Evolutionary conservation across 2,888 invertebrate species (phyloP).

Genomic region (Keiferia lycopersicella): DNA sequence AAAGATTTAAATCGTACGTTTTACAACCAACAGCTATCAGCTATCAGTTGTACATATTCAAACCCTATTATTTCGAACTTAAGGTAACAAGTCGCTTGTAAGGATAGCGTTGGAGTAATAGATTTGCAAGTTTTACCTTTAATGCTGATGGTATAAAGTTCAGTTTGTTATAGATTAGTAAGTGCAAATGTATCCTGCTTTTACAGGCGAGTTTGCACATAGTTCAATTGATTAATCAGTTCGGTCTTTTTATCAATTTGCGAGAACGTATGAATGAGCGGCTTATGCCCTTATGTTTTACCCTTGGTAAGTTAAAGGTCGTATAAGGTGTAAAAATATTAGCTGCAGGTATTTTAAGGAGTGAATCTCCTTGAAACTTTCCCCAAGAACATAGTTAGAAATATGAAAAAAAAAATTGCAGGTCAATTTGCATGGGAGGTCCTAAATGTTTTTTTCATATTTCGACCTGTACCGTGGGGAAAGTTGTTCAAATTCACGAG

Average conservation of each 20-base stretch:
- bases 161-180: constrained; percentile 39
- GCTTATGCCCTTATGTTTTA: background rate
- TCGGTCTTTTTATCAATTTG: constrained; percentile 16
- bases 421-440: too few relatives aligned
- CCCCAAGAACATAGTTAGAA: too few relatives aligned
- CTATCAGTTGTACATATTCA: background rate
- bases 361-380: too few relatives aligned
- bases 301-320: background rate
- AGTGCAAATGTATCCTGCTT: constrained; percentile 48
- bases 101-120: background rate
- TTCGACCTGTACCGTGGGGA: too few relatives aligned
- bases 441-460: too few relatives aligned
- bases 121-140: constrained; percentile 32
- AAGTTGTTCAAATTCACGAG: too few relatives aligned
- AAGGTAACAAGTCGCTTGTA: background rate
- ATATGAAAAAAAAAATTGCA: too few relatives aligned
- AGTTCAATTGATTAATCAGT: constrained; percentile 15
- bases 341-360: too few relatives aligned
- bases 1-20: constrained; percentile 1
- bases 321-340: too few relatives aligned
- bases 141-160: constrained; percentile 38
- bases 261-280: constrained; percentile 14
- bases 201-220: constrained; percentile 50
- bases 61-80: background rate
- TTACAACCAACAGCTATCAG: background rate